Base-by-base conservation (phyloP, 2,113 vertebrate species). In the Gallinago jamesoni region DNA sequence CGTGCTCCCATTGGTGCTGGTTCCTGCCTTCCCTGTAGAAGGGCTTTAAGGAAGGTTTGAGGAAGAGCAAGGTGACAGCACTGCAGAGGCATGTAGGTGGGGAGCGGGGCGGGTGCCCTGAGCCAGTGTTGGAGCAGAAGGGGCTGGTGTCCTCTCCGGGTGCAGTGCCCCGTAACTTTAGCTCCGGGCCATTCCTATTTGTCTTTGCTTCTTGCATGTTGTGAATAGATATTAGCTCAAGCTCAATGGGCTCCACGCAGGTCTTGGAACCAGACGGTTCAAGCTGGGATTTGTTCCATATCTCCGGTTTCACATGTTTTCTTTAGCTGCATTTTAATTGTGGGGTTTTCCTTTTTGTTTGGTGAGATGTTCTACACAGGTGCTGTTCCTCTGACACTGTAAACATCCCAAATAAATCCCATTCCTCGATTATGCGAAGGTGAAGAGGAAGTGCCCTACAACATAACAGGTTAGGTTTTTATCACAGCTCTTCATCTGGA, bases 211-310 rank as follows among this genome's bases (percentile, higher is more conserved):
- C 91, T 91, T 94, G 92, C 92, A 90, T 94, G 91, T 96, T 92
- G 91, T 96, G 95, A 97, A 97, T 96, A 92, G 92, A 87, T 90
- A 97, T 97, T 94, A 96, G 79, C 84, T 95, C 62, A 78, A 87
- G 82, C 73, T 97, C 93, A 97, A 94, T 95, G 89, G 70, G 80
- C 79, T 94, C 83, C 89, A 92, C 1, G 2, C 35, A 80, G 82
- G 92, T 94, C 93, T 94, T 94, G 89, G 94, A 97, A 96, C 47
- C 77, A 85, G 93, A 86, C 64, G 92, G 94, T 90, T 97, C 96
- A 96, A 95, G 89, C 93, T 96, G 96, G 91, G 94, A 96, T 97
- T 97, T 97, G 93, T 97, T 97, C 96, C 70, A 10, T 93, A 94
- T 93, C 95, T 97, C 37, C 0, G 37, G 72, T 97, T 97, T 95